Conservation (phyloP, 2,888 invertebrate genomes). For the Argyra leucocephala region DNA sequence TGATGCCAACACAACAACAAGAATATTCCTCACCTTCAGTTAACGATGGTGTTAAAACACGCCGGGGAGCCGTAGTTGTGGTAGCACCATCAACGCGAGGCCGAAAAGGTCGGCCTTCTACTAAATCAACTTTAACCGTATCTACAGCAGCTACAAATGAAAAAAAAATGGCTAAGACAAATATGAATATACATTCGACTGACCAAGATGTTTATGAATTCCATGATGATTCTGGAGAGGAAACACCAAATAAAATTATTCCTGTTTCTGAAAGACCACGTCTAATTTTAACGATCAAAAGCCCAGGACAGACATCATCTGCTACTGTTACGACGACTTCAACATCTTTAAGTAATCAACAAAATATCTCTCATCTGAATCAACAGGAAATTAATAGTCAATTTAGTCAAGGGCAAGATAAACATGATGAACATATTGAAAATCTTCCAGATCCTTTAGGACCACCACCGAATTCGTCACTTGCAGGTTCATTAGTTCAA, state of each 20-base stretch:
- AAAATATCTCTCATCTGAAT: constrained; percentile 26
- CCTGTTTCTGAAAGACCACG: constrained; percentile 50
- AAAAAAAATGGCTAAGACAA: constrained; percentile 33
- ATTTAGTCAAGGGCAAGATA: constrained; percentile 15
- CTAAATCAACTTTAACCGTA: constrained; percentile 23
- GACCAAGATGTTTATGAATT: constrained; percentile 79
- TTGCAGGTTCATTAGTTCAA: constrained; percentile 15
- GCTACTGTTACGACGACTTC: constrained; percentile 21
- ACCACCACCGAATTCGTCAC: constrained; percentile 13
- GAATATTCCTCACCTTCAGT: constrained; percentile 34
- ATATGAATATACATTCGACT: constrained; percentile 17
- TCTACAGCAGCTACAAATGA: constrained; percentile 32
- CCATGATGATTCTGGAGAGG: constrained; percentile 80
- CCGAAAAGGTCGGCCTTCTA: constrained; percentile 44
- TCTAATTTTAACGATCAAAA: constrained; percentile 72
- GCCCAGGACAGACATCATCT: constrained; percentile 43
- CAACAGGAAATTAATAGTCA: constrained; percentile 19
- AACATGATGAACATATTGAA: not conserved
- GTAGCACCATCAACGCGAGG: constrained; percentile 34
- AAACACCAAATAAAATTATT: constrained; percentile 44
- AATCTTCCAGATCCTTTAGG: not conserved
- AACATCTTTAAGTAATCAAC: constrained; percentile 48
- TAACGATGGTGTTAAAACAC: constrained; percentile 49
- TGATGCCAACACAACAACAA: constrained; percentile 32
- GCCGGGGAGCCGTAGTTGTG: constrained; percentile 44